These are phyloP conservation scores for Ceratina japonica DNA, from an alignment of 1,140 invertebrate genomes.

Conservation along the genomic window DNA sequence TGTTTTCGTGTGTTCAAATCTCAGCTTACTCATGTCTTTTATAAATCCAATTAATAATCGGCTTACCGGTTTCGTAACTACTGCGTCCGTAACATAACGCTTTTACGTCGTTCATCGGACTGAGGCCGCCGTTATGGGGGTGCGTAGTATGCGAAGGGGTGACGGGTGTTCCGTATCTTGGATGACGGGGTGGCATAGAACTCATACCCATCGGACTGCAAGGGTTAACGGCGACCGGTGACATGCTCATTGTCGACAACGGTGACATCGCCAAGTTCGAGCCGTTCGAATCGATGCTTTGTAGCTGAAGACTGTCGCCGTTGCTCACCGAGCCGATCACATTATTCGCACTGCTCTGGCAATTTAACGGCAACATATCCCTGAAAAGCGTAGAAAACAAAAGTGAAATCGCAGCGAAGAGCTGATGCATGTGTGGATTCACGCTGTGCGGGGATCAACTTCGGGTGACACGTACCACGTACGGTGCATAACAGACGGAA, in stretches of 20 bases:
- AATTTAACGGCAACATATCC: constrained; percentile 71
- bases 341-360: constrained; percentile 54
- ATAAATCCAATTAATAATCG: not conserved
- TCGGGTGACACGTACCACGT: not conserved
- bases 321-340: constrained; percentile 48
- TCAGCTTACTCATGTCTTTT: too few relatives aligned
- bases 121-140: constrained; percentile 71
- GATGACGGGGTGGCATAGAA: constrained; percentile 74
- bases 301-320: constrained; percentile 69
- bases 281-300: constrained; percentile 71
- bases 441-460: not conserved
- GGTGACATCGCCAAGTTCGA: constrained; percentile 73
- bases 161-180: constrained; percentile 73
- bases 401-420: not conserved
- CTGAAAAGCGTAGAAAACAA: constrained; percentile 55
- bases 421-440: not conserved
- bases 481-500: not conserved
- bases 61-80: constrained; percentile 73
- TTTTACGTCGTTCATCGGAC: constrained; percentile 76
- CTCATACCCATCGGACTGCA: constrained; percentile 75
- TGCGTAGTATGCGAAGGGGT: constrained; percentile 73
- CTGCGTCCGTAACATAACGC: constrained; percentile 73
- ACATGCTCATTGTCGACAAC: constrained; percentile 75
- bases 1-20: too few relatives aligned
- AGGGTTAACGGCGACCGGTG: constrained; percentile 72